Evolutionary conservation across 37 sponge, comb jelly and placozoan species (phyloP), one percentile per base, ranked within the genome.

Genomic region (Ianthella basta): DNA sequence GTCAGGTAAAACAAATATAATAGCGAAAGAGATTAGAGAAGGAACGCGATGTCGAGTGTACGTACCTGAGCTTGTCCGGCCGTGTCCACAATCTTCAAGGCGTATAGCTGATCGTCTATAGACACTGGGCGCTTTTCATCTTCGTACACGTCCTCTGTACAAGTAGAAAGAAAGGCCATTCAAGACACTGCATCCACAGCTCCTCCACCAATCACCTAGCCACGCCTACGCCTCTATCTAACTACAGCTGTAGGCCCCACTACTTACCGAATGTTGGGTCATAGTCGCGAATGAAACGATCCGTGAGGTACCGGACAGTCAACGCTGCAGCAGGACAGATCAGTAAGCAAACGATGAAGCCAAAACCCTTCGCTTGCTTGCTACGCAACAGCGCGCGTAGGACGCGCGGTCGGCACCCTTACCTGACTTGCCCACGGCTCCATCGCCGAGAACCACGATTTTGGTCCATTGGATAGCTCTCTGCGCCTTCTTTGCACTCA

Each of bases 371-470:
- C n/a, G n/a, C n/a, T n/a, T n/a, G n/a, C n/a, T n/a, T n/a, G n/a
- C n/a, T n/a, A n/a, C n/a, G n/a, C n/a, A n/a, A n/a, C n/a, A n/a
- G n/a, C n/a, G n/a, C n/a, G n/a, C n/a, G n/a, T n/a, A n/a, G n/a
- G n/a, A n/a, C n/a, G n/a, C n/a, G n/a, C n/a, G n/a, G n/a, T n/a
- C n/a, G n/a, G n/a, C n/a, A n/a, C n/a, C n/a, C 81, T 12, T 21
- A 86, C 87, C 87, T 50, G 92, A 92, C 82, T 92, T 92, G n/a
- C 92, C 92, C 36, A 92, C 92, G 10, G 89, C 89, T 41, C 81
- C 88, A 40, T 37, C 61, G 8, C 92, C 92, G 20, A 92, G 78
- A 20, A 86, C 83, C 14, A 82, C 84, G 0, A 90, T 32, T 32
- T 82, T 61, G 0, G 82, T 41, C 78, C 78, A 75, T 15, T 75